Evolutionary conservation across 2,888 invertebrate species (phyloP).

Genomic region (Helicoverpa assulta): DNA sequence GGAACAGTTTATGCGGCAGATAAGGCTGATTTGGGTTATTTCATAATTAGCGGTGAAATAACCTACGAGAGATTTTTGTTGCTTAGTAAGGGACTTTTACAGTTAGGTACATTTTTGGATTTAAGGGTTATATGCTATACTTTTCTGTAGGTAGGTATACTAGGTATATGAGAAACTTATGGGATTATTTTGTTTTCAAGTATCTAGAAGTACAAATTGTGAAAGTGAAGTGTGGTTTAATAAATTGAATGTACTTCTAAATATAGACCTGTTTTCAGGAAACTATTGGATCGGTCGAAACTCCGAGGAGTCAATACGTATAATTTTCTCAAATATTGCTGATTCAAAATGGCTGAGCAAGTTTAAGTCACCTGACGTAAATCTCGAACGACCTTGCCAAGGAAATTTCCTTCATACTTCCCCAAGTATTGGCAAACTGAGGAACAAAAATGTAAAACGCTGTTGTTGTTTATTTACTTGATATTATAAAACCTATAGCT

Average conservation of each 20-base stretch:
- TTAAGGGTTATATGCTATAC: no score
- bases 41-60: constrained; percentile 13
- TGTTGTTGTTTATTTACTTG: constrained; percentile 65
- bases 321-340: constrained; percentile 49
- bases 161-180: neutral
- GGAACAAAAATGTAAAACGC: constrained; percentile 70
- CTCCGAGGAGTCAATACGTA: constrained; percentile 12
- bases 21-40: constrained; percentile 39
- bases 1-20: constrained; percentile 25
- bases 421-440: constrained; percentile 71
- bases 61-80: constrained; percentile 12
- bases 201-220: no score
- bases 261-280: constrained; percentile 1
- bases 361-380: constrained; percentile 66
- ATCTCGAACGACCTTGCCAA: constrained; percentile 58
- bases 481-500: constrained; percentile 37
- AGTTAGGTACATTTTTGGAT: neutral
- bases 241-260: no score
- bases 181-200: no score
- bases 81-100: neutral
- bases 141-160: no score
- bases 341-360: constrained; percentile 52
- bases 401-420: constrained; percentile 63
- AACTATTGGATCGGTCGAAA: constrained; percentile 1
- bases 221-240: no score